Conservation (phyloP, 1,140 invertebrate genomes). For the Vanessa atalanta region DNA sequence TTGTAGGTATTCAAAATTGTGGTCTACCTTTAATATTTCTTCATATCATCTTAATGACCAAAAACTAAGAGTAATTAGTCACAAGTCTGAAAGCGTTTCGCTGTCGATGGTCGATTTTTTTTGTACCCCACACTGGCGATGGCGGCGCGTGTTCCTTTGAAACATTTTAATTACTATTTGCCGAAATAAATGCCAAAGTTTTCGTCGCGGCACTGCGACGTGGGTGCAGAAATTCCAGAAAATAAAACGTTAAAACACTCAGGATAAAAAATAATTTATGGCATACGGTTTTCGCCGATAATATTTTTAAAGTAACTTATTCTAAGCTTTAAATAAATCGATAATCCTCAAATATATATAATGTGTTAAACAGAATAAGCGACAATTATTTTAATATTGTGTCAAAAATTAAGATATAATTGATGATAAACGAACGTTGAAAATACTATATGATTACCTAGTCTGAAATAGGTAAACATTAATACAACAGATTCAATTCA, state of each 20-base stretch:
- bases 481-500: too few species aligned
- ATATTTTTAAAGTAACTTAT: too few species aligned
- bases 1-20: background rate
- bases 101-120: constrained; percentile 23
- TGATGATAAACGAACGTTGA: too few species aligned
- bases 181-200: constrained; percentile 29
- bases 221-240: constrained; percentile 11
- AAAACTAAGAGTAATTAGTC: constrained; percentile 32
- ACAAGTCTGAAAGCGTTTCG: constrained; percentile 35
- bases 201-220: constrained; percentile 13
- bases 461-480: too few species aligned
- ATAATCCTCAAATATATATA: too few species aligned
- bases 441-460: too few species aligned
- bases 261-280: constrained; percentile 6
- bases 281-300: too few species aligned
- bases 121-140: constrained; percentile 20
- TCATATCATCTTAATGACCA: constrained; percentile 11
- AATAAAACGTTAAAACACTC: constrained; percentile 1
- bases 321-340: too few species aligned
- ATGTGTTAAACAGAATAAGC: too few species aligned
- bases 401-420: too few species aligned
- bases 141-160: constrained; percentile 36
- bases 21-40: background rate
- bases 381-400: too few species aligned
- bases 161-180: constrained; percentile 40